Evolutionary conservation across 1,140 invertebrate species (phyloP).

Genomic region (Hydropsyche tenuis): DNA sequence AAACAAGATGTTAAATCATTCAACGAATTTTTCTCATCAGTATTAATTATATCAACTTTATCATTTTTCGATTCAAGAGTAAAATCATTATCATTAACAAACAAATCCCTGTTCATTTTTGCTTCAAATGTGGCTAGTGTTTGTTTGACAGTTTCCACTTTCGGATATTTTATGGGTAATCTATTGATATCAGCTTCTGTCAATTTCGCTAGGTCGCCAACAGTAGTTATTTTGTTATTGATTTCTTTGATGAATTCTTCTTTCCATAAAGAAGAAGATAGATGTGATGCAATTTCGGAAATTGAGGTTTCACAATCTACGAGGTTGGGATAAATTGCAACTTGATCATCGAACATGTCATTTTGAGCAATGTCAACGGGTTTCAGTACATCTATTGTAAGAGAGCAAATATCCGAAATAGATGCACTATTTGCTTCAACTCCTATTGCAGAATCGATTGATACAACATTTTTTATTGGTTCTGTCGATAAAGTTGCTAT

Average conservation of each 20-base stretch:
- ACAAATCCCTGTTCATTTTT: not conserved
- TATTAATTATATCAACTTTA: not conserved
- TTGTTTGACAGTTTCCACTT: constrained; percentile 56
- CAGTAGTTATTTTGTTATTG: constrained; percentile 56
- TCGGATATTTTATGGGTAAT: constrained; percentile 60
- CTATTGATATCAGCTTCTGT: constrained; percentile 61
- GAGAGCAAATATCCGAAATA: constrained; percentile 43
- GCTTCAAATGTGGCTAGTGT: constrained; percentile 49
- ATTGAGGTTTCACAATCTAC: constrained; percentile 55
- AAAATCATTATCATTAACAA: not conserved
- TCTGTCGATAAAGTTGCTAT: too few species aligned
- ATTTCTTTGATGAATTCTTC: constrained; percentile 57
- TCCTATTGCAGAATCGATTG: not conserved
- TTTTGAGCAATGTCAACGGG: constrained; percentile 54
- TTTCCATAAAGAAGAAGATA: constrained; percentile 57
- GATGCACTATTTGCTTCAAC: constrained; percentile 15
- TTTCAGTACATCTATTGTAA: constrained; percentile 49
- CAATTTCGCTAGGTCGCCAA: constrained; percentile 63
- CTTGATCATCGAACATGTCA: constrained; percentile 55
- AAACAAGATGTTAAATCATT: too few species aligned
- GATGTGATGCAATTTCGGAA: constrained; percentile 55
- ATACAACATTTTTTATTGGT: too few species aligned
- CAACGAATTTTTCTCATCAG: too few species aligned
- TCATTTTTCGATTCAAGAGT: not conserved
- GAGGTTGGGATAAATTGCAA: constrained; percentile 57